Evolutionary conservation across 2,797 vertebrate species (phyloP), one percentile per base, ranked within the genome.

Genomic region (Gallinago solitaria): DNA sequence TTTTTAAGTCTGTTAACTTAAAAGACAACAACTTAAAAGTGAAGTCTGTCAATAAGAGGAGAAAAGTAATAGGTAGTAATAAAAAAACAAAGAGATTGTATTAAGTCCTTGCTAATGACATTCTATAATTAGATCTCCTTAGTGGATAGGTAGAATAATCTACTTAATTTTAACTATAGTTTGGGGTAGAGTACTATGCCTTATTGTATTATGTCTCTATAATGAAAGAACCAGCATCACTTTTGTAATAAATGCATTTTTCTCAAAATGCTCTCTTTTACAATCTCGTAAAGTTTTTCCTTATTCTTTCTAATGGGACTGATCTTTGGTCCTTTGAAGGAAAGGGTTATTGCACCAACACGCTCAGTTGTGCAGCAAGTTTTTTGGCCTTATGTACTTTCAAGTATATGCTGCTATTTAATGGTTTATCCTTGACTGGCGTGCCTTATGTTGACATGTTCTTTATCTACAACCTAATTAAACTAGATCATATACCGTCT

Each of bases 401-500:
- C 59, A 71, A 90, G 37, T 94, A 3, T 77, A 25, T 37, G 53
- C 78, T 78, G 74, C n/a, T 78, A 6, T 83, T 89, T 78, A 85
- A 81, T 94, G 53, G 71, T 87, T 92, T 89, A 33, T 74, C 48
- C 71, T 87, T 83, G 71, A 63, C 63, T 92, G 89, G 60, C 60
- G 24, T 80, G 82, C 78, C 84, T 81, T 78, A 87, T 74, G 43
- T 69, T 83, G 71, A 68, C 81, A 91, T 78, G 74, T 87, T 93
- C 90, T 83, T 89, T 83, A 89, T 89, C 92, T 91, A 28, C 75
- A 93, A 82, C 64, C 93, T 76, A 92, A 95, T 95, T 96, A 93
- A 93, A 83, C 33, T 61, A 68, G 71, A 64, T 64, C 79, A 50
- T 93, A 91, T 71, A 83, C 84, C 35, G 53, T 80, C 92, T 96